phyloP scores from a whole-genome alignment of 2,113 vertebrate genomes.

The Eretmochelys imbricata region DNA sequence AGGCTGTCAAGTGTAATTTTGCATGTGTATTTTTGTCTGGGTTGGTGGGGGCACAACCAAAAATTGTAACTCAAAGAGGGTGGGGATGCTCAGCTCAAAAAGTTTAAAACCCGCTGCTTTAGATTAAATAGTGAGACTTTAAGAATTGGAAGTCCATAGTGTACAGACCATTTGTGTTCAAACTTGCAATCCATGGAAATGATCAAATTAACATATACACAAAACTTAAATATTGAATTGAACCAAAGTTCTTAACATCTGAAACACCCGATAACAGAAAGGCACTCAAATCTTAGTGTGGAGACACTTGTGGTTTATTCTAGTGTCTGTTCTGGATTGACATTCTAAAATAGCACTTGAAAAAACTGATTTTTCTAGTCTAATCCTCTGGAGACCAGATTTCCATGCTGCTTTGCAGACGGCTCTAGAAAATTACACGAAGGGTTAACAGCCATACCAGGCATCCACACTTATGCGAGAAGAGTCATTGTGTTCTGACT shows the following conservation, averaged over 20 bases:
- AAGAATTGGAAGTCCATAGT: not conserved
- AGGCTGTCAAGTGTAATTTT: not conserved
- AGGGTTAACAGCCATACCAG: not conserved
- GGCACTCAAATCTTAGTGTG: not conserved
- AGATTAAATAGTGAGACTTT: not conserved
- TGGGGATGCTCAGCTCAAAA: not conserved
- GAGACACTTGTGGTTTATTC: not conserved
- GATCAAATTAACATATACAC: not conserved
- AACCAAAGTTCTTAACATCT: not conserved
- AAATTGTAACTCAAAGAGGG: not conserved
- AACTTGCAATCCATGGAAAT: not conserved
- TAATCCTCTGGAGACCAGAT: not conserved
- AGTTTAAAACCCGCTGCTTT: not conserved
- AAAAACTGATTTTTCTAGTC: not conserved
- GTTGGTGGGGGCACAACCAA: not conserved
- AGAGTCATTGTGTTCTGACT: not conserved
- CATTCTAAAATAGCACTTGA: not conserved
- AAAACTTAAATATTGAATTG: not conserved
- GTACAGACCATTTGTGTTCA: not conserved
- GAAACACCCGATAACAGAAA: not conserved
- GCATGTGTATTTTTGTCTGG: not conserved
- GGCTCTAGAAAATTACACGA: not conserved
- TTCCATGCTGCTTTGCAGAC: not conserved
- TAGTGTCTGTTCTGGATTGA: not conserved
- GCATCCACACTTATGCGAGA: fast-evolving